Evolutionary conservation across 2,113 vertebrate genomes (phyloP), one percentile per base, ranked within the genome.

Genomic region (Aspidoscelis tigris): DNA sequence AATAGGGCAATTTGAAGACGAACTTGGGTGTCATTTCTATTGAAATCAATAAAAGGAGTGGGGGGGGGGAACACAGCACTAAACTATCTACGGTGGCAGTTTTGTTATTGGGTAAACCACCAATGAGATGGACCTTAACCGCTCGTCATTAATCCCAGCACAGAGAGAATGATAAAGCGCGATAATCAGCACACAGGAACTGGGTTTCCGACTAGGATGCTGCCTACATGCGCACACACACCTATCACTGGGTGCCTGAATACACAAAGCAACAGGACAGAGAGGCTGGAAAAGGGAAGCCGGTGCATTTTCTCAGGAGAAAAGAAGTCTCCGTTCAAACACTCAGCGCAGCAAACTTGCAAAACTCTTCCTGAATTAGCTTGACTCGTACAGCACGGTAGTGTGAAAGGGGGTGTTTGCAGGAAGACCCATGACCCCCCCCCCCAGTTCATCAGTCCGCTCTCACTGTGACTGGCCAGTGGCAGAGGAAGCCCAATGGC

Each of bases 41-140:
- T 94, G 93, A 93, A 93, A 93, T 94, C 95, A 92, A 93, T 94
- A 93, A 94, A 91, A 76, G n/a, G 16, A 21, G 44, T 18, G 44
- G 65, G 86, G 78, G 87, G 86, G 87, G 78, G 87, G 86, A 88
- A 77, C 86, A 22, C 16, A 81, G 85, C 88, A 92, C 87, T 90
- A 92, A 93, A 93, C 83, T 86, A 86, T 14, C 58, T 93, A 93
- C 82, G 86, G 71, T 91, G 90, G 88, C 90, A 92, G 86, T 44
- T 94, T 92, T 94, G 84, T 92, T 92, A 92, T 89, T 89, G 90
- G 83, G 86, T 85, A 90, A 93, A 79, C 74, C 74, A 76, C 83
- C 88, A 84, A 77, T 78, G 80, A 82, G 85, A 85, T 64, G 89
- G 92, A 90, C 92, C 91, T 94, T 94, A 93, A 87, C 86, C 90